A percentile compares a stretch with the other conserved stretches of the same genome.
Evolutionary conservation across 1,140 invertebrate genomes (phyloP).

Genomic region (Lasaia peninsularis): DNA sequence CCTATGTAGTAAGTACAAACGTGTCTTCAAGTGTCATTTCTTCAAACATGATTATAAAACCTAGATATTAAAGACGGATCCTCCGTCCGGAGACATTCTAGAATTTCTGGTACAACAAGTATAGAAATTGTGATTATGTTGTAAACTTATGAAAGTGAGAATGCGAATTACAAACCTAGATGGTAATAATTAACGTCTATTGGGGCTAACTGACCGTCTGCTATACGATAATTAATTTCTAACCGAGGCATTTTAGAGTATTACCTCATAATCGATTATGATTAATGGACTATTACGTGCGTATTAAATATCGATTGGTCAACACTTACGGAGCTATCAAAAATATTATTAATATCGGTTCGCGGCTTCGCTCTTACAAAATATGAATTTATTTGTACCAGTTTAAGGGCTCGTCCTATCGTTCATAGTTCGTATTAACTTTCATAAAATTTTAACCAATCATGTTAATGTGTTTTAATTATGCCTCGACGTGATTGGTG

Average conservation of each 20-base stretch:
- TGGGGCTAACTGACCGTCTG: constrained; percentile 42
- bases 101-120: constrained; percentile 14
- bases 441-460: too few relatives aligned
- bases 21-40: background rate
- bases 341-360: background rate
- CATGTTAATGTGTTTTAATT: too few relatives aligned
- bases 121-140: constrained; percentile 16
- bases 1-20: background rate
- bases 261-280: background rate
- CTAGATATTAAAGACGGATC: constrained; percentile 1
- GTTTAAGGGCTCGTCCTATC: background rate
- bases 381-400: background rate
- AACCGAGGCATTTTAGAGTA: constrained; percentile 1
- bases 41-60: constrained; percentile 8
- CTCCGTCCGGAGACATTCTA: background rate
- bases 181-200: constrained; percentile 43
- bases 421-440: too few relatives aligned
- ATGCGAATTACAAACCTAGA: constrained; percentile 36
- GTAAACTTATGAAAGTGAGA: constrained; percentile 37
- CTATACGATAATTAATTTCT: constrained; percentile 37
- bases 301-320: constrained; percentile 2
- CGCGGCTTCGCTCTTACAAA: background rate
- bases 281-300: background rate
- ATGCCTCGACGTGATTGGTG: too few relatives aligned
- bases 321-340: background rate